Percentiles rank a stretch among this genome's conserved stretches.
Evolutionary conservation across 1,140 invertebrate genomes (phyloP).

Genomic region (Ylistrum balloti): DNA sequence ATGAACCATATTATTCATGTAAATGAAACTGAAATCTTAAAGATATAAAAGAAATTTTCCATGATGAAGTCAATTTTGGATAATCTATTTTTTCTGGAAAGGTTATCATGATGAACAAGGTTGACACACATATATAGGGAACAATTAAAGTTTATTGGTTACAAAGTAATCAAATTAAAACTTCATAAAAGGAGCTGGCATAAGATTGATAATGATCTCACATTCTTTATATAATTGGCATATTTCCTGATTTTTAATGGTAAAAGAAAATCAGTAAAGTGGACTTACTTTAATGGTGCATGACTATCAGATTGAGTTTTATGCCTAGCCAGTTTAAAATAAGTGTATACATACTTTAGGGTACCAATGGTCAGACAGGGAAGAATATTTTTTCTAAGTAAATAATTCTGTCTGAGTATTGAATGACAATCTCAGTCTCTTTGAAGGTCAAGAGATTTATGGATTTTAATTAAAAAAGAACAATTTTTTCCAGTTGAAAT

Average conservation of each 20-base stretch:
- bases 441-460: too few species aligned
- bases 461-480: too few species aligned
- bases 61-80: neutral
- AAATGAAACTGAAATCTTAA: too few species aligned
- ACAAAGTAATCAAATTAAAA: neutral
- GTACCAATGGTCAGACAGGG: too few species aligned
- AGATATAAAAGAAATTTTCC: neutral
- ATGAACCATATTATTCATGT: too few species aligned
- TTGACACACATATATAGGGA: neutral
- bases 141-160: neutral
- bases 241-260: neutral
- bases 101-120: neutral
- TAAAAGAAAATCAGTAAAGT: neutral
- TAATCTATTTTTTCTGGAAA: neutral
- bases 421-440: too few species aligned
- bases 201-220: neutral
- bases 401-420: too few species aligned
- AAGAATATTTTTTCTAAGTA: too few species aligned
- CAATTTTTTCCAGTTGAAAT: too few species aligned
- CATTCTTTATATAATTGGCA: conserved; percentile 26
- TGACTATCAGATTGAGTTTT: neutral
- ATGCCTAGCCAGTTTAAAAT: too few species aligned
- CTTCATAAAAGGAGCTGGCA: neutral
- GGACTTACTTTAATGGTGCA: neutral
- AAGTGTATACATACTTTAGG: too few species aligned